Conservation (phyloP, 2,113 vertebrate species). For the Neotoma lepida region DNA sequence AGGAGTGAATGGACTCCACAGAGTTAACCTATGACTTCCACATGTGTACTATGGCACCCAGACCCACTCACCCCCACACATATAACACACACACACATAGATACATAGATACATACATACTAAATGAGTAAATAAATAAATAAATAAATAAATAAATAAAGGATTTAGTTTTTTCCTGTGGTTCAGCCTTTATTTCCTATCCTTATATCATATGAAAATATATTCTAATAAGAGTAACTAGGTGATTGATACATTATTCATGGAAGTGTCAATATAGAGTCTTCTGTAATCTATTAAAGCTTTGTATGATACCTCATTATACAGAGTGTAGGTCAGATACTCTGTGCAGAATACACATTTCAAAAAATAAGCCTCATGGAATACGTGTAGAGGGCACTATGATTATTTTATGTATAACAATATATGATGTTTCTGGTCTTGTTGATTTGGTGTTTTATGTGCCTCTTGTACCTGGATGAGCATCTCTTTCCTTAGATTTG, state of each 20-base stretch:
- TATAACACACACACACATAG: background rate
- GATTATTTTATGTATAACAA: conserved; percentile 36
- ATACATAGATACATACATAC: background rate
- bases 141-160: background rate
- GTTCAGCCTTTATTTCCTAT: background rate
- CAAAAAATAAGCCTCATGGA: background rate
- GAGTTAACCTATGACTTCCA: background rate
- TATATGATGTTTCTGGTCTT: background rate
- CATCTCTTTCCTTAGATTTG: background rate
- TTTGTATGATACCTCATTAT: background rate
- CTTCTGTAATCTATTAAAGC: conserved; percentile 29
- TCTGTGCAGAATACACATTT: background rate
- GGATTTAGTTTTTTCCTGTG: background rate
- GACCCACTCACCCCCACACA: too few species aligned
- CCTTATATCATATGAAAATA: background rate
- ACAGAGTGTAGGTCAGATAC: background rate
- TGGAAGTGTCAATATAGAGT: background rate
- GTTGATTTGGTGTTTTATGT: background rate
- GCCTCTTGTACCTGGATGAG: background rate
- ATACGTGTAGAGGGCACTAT: background rate
- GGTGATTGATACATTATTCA: background rate
- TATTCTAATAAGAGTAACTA: background rate
- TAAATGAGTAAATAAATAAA: background rate
- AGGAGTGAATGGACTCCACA: background rate
- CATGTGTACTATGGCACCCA: background rate